Base-by-base conservation (phyloP, 2,888 invertebrate species). In the Dyspetes luteomarginatus region DNA sequence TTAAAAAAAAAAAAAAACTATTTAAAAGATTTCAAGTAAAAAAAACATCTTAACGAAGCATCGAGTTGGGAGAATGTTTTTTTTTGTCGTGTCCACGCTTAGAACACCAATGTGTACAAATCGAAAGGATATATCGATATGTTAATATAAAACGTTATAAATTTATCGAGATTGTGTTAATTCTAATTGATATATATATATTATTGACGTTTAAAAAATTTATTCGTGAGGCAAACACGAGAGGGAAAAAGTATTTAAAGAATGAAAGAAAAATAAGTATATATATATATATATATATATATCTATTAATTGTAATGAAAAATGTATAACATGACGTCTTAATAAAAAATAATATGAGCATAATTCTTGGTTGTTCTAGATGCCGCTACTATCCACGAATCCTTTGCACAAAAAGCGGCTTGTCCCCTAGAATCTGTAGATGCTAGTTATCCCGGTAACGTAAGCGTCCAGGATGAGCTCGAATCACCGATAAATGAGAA, bases 321-420 rank as follows among this genome's bases (percentile, higher is more conserved):
- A 79, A 78, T 15, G 64, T 24, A 72, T 55, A 55, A 75, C 52
- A 72, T 79, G 71, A 55, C 62, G 72, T 76, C 48, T 45, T 43
- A 82, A 78, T 69, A 71, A 82, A 71, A 75, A 52, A 76, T 88
- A 86, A 87, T 81, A 83, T 83, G 83, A 85, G 79, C 76, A 85
- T 85, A 79, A 83, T 87, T 87, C 87, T 90, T 90, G 88, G 89
- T 90, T 92, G 92, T 92, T 92, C 89, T 91, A 92, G 92, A 92
- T 91, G 90, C 89, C 87, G 90, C 88, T 85, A 89, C 85, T 87
- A 89, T 89, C 87, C 89, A 89, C 86, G 91, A 90, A 87, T 89
- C 88, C 89, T 85, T 90, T 88, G 89, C 89, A 88, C 90, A 91
- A 89, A 91, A 91, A 89, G 88, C 89, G 88, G 87, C 89, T 89